Percentiles rank a stretch among this genome's conserved stretches.
Conservation (phyloP, 2,113 vertebrate species). For the Aplodontia rufa region DNA sequence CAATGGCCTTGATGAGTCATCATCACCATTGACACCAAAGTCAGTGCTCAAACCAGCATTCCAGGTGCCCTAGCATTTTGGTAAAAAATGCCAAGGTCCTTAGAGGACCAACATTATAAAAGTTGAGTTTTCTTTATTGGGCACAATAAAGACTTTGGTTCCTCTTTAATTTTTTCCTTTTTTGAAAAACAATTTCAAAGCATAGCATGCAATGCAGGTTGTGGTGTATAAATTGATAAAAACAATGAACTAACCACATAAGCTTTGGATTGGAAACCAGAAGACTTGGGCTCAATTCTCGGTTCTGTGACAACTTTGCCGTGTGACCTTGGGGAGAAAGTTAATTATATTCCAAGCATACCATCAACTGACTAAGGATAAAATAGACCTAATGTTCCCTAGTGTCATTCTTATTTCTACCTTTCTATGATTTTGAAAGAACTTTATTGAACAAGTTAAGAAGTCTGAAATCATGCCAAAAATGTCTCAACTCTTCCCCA, state of each 20-base stretch:
- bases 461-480: neutral
- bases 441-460: neutral
- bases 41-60: neutral
- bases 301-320: neutral
- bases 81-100: neutral
- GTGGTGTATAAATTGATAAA: neutral
- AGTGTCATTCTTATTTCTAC: neutral
- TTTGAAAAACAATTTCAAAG: neutral
- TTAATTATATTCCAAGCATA: neutral
- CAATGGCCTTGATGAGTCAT: neutral
- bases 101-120: neutral
- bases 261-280: neutral
- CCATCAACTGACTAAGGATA: neutral
- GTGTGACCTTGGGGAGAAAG: neutral
- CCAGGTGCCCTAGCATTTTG: neutral
- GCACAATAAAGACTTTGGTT: neutral
- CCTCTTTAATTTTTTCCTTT: neutral
- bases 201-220: neutral
- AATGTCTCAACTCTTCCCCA: neutral
- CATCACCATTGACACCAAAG: neutral
- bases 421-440: neutral
- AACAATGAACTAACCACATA: neutral
- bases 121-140: neutral
- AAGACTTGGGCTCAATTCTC: neutral
- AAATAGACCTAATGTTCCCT: neutral